Evolutionary conservation across 2,113 vertebrate genomes (phyloP).

Genomic region (Gopherus evgoodei): DNA sequence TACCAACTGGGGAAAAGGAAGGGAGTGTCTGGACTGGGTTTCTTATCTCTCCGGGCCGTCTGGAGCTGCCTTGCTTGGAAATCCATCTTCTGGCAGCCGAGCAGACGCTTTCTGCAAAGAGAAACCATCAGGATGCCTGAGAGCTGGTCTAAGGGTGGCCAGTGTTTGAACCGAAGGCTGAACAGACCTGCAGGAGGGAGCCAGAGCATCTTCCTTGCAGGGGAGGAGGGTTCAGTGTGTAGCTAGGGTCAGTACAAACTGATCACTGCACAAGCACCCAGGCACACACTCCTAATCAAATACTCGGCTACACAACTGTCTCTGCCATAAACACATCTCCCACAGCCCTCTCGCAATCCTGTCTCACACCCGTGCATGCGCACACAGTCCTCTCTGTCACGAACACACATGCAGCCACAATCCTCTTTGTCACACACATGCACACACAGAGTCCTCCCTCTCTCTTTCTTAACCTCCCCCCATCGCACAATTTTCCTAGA

Average conservation of each 20-base stretch:
- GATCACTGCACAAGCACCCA: accelerated
- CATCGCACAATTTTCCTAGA: neutral
- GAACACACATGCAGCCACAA: neutral
- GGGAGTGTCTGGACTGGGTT: neutral
- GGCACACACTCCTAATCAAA: accelerated
- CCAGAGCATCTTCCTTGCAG: neutral
- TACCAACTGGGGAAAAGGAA: neutral
- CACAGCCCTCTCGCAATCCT: neutral
- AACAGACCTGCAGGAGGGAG: neutral
- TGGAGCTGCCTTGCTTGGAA: neutral
- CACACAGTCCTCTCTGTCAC: neutral
- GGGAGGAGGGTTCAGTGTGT: neutral
- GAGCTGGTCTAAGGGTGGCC: neutral
- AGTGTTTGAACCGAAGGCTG: neutral
- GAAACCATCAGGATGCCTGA: neutral
- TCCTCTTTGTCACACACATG: neutral
- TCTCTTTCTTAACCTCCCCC: neutral
- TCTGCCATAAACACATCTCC: neutral
- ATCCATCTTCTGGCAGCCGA: neutral
- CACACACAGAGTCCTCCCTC: neutral
- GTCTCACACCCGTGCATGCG: neutral
- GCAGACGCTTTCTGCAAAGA: neutral
- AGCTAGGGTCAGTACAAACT: neutral
- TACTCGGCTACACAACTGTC: neutral
- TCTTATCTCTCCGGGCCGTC: neutral